phyloP scores from a whole-genome alignment of 2,113 vertebrate genomes.

The Acanthisitta chloris region DNA sequence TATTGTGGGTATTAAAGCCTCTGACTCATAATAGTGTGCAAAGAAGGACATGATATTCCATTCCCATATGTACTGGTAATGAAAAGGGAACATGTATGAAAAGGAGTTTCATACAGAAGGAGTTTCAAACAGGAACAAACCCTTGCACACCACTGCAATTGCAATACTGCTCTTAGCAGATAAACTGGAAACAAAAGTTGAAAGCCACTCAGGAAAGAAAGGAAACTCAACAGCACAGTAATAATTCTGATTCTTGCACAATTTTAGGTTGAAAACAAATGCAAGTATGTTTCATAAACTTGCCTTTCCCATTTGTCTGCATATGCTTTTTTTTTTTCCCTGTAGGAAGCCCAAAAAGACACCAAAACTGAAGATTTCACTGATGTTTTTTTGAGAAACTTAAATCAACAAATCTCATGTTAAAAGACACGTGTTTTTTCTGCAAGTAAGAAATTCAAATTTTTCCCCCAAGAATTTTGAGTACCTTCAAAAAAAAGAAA shows the following conservation, averaged over 20 bases:
- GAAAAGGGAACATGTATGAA: neutral
- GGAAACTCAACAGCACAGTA: neutral
- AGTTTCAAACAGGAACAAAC: neutral
- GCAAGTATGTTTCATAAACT: neutral
- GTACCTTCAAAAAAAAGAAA: neutral
- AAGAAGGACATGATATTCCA: neutral
- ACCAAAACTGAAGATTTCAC: neutral
- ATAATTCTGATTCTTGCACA: neutral
- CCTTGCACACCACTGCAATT: neutral
- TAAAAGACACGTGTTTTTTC: neutral
- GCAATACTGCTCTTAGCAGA: neutral
- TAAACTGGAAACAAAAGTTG: neutral
- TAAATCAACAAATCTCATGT: neutral
- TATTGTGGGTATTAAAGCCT: neutral
- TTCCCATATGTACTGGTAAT: neutral
- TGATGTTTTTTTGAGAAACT: neutral
- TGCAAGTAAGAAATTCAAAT: neutral
- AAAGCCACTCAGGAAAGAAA: neutral
- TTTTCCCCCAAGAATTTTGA: neutral
- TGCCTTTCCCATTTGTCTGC: neutral
- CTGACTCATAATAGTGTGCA: neutral
- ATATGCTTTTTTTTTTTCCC: no score
- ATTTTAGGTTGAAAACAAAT: neutral
- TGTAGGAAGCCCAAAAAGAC: neutral
- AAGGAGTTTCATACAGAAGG: neutral